Conservation (phyloP, 2,113 vertebrate genomes). For the Plestiodon gilberti region DNA sequence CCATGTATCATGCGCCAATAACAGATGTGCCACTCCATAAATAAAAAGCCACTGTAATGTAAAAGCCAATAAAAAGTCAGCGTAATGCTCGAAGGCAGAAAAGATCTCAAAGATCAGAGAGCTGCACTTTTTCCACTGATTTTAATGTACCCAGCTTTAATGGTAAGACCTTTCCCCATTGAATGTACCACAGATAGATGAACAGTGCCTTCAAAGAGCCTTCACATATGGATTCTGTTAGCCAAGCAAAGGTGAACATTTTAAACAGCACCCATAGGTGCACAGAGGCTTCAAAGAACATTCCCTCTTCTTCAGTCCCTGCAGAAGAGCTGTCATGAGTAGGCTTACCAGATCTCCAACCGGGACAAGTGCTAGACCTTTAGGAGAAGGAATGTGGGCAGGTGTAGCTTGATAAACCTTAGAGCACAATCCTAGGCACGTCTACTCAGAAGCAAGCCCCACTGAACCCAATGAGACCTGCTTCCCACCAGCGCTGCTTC, state of each 20-base stretch:
- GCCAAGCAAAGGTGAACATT: not conserved
- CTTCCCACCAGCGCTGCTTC: too few relatives aligned
- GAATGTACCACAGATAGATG: not conserved
- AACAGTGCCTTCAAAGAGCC: not conserved
- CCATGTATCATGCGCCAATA: not conserved
- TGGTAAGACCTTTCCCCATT: not conserved
- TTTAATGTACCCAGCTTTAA: slow-evolving; percentile 5
- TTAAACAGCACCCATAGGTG: not conserved
- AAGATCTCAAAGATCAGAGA: not conserved
- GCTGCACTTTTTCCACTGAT: not conserved
- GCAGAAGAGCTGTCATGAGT: not conserved
- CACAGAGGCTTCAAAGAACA: not conserved
- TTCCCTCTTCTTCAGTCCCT: not conserved
- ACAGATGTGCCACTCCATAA: not conserved
- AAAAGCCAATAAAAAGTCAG: not conserved
- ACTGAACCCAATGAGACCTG: too few relatives aligned
- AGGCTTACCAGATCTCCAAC: too few relatives aligned
- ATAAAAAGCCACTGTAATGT: not conserved
- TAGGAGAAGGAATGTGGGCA: too few relatives aligned
- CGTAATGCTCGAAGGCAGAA: not conserved
- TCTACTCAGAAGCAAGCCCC: too few relatives aligned
- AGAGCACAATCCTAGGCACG: too few relatives aligned
- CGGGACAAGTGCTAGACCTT: too few relatives aligned
- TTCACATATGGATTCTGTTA: not conserved
- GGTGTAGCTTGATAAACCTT: too few relatives aligned